Percentiles rank a stretch among this genome's conserved stretches.
phyloP scores from a whole-genome alignment of 64 coral and sea anemone genomes.

The Dendronephthya gigantea region DNA sequence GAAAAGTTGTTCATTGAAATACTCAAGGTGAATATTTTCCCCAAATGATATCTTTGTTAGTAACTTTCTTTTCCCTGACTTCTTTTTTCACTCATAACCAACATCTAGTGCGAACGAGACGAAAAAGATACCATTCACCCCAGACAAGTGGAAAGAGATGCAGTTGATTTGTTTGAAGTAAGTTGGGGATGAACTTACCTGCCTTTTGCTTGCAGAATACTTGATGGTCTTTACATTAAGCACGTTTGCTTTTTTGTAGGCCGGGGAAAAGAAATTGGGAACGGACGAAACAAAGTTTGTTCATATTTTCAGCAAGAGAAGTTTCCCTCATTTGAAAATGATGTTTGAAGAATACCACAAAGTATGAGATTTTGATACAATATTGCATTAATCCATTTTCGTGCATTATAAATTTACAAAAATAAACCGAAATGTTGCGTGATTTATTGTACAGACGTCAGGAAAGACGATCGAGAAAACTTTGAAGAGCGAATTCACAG shows the following conservation, averaged over 20 bases:
- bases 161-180: not conserved
- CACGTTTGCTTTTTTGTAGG: not conserved
- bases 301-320: not conserved
- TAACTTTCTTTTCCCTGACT: no score
- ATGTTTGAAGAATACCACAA: not conserved
- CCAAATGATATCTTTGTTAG: no score
- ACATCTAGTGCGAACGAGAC: not conserved
- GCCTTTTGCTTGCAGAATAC: no score
- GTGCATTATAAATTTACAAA: no score
- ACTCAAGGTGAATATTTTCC: not conserved
- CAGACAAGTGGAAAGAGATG: not conserved
- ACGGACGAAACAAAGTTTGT: not conserved
- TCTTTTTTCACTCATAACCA: not conserved
- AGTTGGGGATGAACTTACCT: no score
- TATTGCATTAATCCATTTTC: not conserved
- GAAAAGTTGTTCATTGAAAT: not conserved
- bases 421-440: no score
- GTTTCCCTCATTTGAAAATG: not conserved
- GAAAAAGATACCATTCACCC: not conserved
- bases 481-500: not conserved
- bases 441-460: not conserved
- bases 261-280: not conserved
- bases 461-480: not conserved
- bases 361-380: not conserved
- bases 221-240: no score